Evolutionary conservation across 64 coral and sea anemone genomes (phyloP).

Genomic region (Montipora foliosa): DNA sequence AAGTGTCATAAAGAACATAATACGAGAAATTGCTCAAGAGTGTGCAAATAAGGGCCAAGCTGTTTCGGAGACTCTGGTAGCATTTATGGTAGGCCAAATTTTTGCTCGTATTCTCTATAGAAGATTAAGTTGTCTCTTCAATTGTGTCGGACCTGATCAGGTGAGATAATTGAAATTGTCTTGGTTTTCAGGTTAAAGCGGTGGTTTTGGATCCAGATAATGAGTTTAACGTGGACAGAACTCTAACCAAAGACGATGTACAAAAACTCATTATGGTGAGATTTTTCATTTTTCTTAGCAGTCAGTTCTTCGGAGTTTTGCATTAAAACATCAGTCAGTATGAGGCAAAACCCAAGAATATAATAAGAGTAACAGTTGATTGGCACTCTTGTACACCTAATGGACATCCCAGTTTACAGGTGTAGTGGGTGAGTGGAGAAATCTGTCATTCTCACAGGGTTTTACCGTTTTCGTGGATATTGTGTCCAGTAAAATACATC

Average conservation of each 20-base stretch:
- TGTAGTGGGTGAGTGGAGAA: too few species aligned
- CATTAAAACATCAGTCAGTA: too few species aligned
- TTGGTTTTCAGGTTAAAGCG: constrained; percentile 87
- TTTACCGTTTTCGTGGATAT: too few species aligned
- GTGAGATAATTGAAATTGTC: not conserved
- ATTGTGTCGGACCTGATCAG: not conserved
- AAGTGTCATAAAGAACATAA: constrained; percentile 99
- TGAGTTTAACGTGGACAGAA: constrained; percentile 99
- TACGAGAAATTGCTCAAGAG: constrained; percentile 99
- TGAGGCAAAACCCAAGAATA: too few species aligned
- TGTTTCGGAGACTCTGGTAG: constrained; percentile 95
- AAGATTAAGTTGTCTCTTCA: not conserved
- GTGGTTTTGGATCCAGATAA: constrained; percentile 96
- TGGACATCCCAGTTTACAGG: too few species aligned
- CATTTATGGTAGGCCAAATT: constrained; percentile 88
- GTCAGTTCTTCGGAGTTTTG: not conserved
- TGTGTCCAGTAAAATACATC: too few species aligned
- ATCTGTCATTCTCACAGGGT: too few species aligned
- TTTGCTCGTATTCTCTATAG: not conserved
- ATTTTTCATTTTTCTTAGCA: not conserved
- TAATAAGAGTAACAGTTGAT: too few species aligned
- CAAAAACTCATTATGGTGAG: constrained; percentile 97
- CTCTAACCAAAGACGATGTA: constrained; percentile 99
- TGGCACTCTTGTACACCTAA: too few species aligned
- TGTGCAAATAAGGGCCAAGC: constrained; percentile 96